Percentiles rank a stretch among this genome's conserved stretches.
phyloP scores from a whole-genome alignment of 2,888 invertebrate genomes.

The Proisotoma minuta region DNA sequence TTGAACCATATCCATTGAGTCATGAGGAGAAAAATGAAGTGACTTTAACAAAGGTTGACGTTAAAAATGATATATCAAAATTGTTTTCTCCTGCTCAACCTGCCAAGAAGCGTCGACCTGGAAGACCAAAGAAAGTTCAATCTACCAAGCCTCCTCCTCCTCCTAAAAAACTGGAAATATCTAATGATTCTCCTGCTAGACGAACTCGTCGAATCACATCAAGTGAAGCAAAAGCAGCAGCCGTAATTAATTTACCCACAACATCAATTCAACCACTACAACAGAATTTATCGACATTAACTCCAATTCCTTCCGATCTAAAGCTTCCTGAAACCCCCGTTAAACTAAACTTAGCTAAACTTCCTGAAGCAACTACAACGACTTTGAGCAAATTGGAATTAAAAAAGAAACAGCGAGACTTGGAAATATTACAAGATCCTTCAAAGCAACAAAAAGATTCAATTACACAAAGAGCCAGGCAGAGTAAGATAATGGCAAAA shows the following conservation, averaged over 20 bases:
- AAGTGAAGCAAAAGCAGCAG: not conserved
- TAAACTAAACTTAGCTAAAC: too few species aligned
- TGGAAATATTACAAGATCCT: not conserved
- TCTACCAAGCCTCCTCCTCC: not conserved
- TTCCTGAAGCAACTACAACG: too few species aligned
- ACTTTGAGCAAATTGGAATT: too few species aligned
- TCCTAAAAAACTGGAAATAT: not conserved
- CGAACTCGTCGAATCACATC: not conserved
- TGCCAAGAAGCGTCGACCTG: too few species aligned
- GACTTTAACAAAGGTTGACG: too few species aligned
- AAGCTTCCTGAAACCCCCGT: not conserved
- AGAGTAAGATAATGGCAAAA: slow-evolving; percentile 14
- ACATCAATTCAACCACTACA: not conserved
- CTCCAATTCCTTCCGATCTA: not conserved
- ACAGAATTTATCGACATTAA: not conserved
- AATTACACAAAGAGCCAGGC: not conserved
- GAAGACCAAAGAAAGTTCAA: not conserved
- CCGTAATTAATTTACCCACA: too few species aligned
- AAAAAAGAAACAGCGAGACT: too few species aligned
- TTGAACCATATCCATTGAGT: too few species aligned
- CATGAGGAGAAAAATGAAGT: too few species aligned
- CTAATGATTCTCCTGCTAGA: not conserved
- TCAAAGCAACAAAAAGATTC: not conserved
- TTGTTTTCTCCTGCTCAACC: too few species aligned
- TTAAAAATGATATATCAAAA: too few species aligned